Conservation (phyloP, 2,888 invertebrate genomes). For the Malacosoma neustria region DNA sequence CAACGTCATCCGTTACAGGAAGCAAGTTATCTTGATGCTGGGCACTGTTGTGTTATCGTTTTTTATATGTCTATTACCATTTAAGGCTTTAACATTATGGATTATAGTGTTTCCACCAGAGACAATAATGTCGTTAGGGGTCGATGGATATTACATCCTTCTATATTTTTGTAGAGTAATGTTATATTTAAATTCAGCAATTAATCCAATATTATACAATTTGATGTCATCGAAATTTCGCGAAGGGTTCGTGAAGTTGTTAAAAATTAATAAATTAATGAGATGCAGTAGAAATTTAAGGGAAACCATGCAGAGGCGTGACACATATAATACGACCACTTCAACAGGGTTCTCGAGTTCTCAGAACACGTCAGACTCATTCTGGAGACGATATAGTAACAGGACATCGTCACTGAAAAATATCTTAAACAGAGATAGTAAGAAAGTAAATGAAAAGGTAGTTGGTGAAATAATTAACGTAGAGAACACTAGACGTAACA, state of each 20-base stretch:
- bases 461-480: conserved; percentile 61
- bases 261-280: conserved; percentile 64
- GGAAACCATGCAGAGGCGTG: conserved; percentile 76
- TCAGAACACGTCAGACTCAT: conserved; percentile 75
- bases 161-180: conserved; percentile 90
- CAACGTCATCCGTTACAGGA: conserved; percentile 81
- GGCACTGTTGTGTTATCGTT: conserved; percentile 93
- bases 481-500: conserved; percentile 61
- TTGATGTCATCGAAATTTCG: conserved; percentile 94
- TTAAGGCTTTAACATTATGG: conserved; percentile 91
- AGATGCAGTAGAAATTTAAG: conserved; percentile 53
- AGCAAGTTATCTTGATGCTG: conserved; percentile 90
- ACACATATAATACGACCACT: conserved; percentile 79
- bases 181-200: conserved; percentile 92
- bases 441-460: conserved; percentile 45
- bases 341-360: conserved; percentile 76
- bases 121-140: conserved; percentile 79
- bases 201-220: conserved; percentile 94
- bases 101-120: conserved; percentile 85
- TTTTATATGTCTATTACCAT: conserved; percentile 92
- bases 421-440: conserved; percentile 46
- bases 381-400: conserved; percentile 77
- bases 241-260: conserved; percentile 82
- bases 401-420: conserved; percentile 58
- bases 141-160: conserved; percentile 87